A percentile compares a stretch with the other conserved stretches of the same genome.
These are phyloP conservation scores for Lacerta agilis DNA, from an alignment of 2,797 vertebrate genomes.

Conservation along the genomic window DNA sequence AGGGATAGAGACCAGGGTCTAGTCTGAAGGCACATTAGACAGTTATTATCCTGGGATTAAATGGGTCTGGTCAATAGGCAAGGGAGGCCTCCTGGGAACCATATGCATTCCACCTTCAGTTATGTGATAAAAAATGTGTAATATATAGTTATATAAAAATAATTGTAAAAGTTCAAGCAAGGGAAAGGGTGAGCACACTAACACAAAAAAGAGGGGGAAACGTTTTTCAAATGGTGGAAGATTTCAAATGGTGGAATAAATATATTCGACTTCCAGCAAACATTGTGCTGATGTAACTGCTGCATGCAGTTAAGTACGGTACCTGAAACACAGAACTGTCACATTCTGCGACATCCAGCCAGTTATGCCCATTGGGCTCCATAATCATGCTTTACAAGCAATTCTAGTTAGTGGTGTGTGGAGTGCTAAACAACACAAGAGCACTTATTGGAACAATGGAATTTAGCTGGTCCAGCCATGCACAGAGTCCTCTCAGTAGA, in stretches of 20 bases:
- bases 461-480: background rate
- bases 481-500: background rate
- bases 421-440: background rate
- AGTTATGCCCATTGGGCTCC: background rate
- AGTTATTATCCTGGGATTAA: no score
- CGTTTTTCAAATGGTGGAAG: background rate
- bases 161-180: background rate
- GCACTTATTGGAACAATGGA: background rate
- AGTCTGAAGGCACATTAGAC: background rate
- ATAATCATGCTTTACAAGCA: background rate
- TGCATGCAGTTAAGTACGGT: background rate
- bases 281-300: background rate
- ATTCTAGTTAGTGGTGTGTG: background rate
- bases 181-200: background rate
- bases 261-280: background rate
- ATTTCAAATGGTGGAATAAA: background rate
- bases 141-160: no score
- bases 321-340: background rate
- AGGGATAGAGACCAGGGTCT: no score
- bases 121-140: no score
- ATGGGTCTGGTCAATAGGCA: no score
- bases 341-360: background rate
- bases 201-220: no score
- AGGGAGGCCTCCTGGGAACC: no score
- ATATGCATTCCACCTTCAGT: no score